These are phyloP conservation scores for Drosophila murphyi DNA, from an alignment of 1,140 invertebrate species.

Conservation along the genomic window DNA sequence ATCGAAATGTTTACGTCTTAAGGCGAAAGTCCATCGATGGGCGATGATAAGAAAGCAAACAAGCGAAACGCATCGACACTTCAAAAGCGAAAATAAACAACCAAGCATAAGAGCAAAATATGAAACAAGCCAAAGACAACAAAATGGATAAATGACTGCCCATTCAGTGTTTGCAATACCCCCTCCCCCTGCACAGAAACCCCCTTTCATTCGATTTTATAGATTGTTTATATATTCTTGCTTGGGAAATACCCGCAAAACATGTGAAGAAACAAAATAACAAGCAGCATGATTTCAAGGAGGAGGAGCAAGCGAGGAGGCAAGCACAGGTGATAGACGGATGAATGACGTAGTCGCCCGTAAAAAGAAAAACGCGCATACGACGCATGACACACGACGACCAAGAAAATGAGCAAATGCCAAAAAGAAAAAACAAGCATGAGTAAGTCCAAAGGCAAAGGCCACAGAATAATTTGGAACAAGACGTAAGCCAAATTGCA, in stretches of 20 bases:
- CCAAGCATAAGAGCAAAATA: slow-evolving; percentile 38
- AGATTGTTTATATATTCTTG: slow-evolving; percentile 15
- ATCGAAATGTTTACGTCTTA: slow-evolving; percentile 38
- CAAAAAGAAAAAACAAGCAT: slow-evolving; percentile 26
- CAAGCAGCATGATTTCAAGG: slow-evolving; percentile 58
- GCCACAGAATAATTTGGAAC: slow-evolving; percentile 51
- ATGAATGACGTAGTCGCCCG: slow-evolving; percentile 72
- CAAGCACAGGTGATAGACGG: slow-evolving; percentile 60
- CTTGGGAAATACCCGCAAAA: slow-evolving; percentile 81
- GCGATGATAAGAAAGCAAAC: slow-evolving; percentile 25
- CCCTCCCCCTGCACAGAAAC: background rate
- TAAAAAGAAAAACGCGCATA: slow-evolving; percentile 75
- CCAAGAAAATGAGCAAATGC: slow-evolving; percentile 47
- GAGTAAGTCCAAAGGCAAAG: slow-evolving; percentile 52
- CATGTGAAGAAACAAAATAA: slow-evolving; percentile 24
- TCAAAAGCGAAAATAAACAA: slow-evolving; percentile 16
- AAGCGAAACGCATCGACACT: slow-evolving; percentile 33
- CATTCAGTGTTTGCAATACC: slow-evolving; percentile 24
- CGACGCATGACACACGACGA: slow-evolving; percentile 78
- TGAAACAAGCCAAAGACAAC: slow-evolving; percentile 31
- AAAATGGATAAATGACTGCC: slow-evolving; percentile 22
- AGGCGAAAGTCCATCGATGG: slow-evolving; percentile 12
- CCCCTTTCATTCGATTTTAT: slow-evolving; percentile 53
- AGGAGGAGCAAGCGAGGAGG: slow-evolving; percentile 3
- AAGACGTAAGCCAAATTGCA: slow-evolving; percentile 57